A percentile compares a stretch with the other conserved stretches of the same genome.
These are phyloP conservation scores for Diplodus puntazzo DNA, from an alignment of 2,797 vertebrate genomes.

Conservation along the genomic window DNA sequence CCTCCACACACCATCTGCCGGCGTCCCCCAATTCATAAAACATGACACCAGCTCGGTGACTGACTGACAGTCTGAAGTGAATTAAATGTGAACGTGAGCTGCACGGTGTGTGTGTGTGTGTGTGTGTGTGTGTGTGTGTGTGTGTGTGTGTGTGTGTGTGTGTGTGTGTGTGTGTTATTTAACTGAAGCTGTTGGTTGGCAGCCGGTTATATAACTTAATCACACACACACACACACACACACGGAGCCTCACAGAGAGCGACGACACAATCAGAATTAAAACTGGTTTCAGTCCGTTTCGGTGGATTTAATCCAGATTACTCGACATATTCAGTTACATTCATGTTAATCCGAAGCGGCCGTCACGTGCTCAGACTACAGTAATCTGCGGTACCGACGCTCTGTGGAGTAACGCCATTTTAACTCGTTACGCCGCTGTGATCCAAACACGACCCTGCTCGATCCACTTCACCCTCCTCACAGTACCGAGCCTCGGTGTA, in stretches of 20 bases:
- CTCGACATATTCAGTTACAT: too few species aligned
- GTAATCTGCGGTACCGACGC: slow-evolving; percentile 28
- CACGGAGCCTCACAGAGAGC: background rate
- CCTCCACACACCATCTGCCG: slow-evolving; percentile 79
- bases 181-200: slow-evolving; percentile 35
- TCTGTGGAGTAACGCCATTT: slow-evolving; percentile 45
- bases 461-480: background rate
- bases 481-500: background rate
- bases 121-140: slow-evolving; percentile 9
- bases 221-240: slow-evolving; percentile 7
- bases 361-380: too few species aligned
- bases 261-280: slow-evolving; percentile 11
- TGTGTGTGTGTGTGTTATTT: slow-evolving; percentile 45
- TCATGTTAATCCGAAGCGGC: background rate
- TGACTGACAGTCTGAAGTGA: slow-evolving; percentile 18
- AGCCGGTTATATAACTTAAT: slow-evolving; percentile 55
- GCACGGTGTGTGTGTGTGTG: slow-evolving; percentile 7
- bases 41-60: slow-evolving; percentile 49
- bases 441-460: background rate
- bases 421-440: slow-evolving; percentile 27
- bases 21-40: slow-evolving; percentile 62
- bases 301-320: background rate
- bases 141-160: slow-evolving; percentile 22
- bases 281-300: background rate
- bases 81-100: slow-evolving; percentile 10